These are phyloP conservation scores for Spodoptera litura DNA, from an alignment of 1,140 invertebrate genomes.

Conservation along the genomic window DNA sequence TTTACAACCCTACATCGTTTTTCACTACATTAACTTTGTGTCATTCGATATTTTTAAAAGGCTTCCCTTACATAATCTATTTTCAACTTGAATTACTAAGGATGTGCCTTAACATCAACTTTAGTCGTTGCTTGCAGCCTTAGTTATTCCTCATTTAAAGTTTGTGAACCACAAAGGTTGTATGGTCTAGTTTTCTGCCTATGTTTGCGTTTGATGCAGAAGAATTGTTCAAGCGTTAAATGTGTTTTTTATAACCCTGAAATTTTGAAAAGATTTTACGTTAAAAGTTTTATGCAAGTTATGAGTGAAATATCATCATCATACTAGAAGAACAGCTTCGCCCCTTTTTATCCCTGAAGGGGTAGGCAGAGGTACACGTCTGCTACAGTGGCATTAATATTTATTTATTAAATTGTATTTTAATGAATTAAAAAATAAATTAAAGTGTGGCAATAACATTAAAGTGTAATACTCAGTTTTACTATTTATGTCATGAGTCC, in stretches of 20 bases:
- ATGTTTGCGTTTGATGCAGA: background rate
- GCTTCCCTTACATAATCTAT: background rate
- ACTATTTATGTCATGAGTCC: too few species aligned
- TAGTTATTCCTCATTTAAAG: slow-evolving; percentile 8
- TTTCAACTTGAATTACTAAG: background rate
- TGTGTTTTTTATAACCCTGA: background rate
- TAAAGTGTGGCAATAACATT: too few species aligned
- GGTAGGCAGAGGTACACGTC: too few species aligned
- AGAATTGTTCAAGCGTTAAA: background rate
- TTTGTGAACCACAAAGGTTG: slow-evolving; percentile 3
- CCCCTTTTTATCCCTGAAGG: too few species aligned
- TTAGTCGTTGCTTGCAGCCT: background rate
- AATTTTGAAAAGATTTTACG: background rate
- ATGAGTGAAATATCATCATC: too few species aligned
- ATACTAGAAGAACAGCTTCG: too few species aligned
- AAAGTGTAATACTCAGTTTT: too few species aligned
- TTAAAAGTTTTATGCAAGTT: too few species aligned
- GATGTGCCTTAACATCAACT: background rate
- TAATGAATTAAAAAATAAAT: too few species aligned
- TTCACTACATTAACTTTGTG: slow-evolving; percentile 21
- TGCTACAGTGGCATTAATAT: too few species aligned
- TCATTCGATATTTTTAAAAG: slow-evolving; percentile 20
- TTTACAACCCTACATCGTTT: slow-evolving; percentile 9
- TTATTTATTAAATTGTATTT: too few species aligned
- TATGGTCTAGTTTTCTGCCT: background rate